phyloP scores from a whole-genome alignment of 2,888 invertebrate species.

The Rutpela maculata region DNA sequence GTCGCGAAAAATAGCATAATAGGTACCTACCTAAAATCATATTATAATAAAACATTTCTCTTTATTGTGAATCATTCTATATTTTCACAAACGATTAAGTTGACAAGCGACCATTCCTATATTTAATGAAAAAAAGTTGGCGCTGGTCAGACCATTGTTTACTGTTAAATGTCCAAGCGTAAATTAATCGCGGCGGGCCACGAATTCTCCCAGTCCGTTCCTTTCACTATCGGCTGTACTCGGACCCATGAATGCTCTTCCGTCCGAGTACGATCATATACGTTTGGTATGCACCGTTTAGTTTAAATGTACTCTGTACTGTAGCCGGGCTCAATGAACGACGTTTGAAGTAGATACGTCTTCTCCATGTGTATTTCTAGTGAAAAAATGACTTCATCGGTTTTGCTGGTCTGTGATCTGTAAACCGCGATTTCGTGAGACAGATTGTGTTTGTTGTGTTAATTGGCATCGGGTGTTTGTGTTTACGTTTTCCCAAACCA shows the following conservation, averaged over 20 bases:
- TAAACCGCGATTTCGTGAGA: conserved; percentile 5
- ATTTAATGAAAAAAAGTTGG: background rate
- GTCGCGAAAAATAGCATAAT: too few relatives aligned
- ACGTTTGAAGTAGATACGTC: background rate
- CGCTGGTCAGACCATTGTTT: background rate
- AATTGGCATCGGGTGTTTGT: background rate
- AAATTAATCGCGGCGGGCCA: background rate
- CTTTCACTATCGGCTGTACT: conserved; percentile 50
- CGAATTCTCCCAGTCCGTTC: conserved; percentile 32
- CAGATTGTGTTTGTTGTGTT: background rate
- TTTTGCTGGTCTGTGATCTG: background rate
- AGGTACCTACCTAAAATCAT: too few relatives aligned
- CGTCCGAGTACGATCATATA: conserved; percentile 12
- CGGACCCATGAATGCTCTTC: conserved; percentile 40
- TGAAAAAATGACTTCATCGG: conserved; percentile 28
- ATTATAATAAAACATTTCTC: too few relatives aligned
- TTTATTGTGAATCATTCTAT: too few relatives aligned
- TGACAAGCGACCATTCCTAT: background rate
- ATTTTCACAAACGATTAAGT: background rate
- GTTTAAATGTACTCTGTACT: conserved; percentile 39
- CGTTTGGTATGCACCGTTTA: conserved; percentile 36
- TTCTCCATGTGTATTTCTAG: conserved; percentile 28
- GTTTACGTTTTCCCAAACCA: background rate
- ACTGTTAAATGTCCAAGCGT: background rate
- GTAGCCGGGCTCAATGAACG: conserved; percentile 10